Conservation (phyloP, 2,797 vertebrate genomes). For the Pangasius larnaudii region DNA sequence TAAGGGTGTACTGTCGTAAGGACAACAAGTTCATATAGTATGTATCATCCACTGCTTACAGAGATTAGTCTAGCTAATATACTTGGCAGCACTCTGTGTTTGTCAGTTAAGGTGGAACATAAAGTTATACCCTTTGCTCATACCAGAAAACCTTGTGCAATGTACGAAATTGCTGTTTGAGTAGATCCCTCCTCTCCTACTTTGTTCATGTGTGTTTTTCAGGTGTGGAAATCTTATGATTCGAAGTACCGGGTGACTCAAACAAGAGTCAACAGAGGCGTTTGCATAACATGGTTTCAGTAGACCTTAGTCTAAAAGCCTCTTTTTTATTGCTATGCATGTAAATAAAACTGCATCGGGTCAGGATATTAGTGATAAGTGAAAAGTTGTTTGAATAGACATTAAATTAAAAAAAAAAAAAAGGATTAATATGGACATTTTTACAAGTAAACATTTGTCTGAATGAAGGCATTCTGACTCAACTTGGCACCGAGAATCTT, state of each 20-base stretch:
- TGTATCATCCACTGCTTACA: background rate
- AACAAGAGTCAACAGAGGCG: slow-evolving; percentile 74
- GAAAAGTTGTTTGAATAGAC: background rate
- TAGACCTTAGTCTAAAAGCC: slow-evolving; percentile 6
- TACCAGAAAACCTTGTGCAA: slow-evolving; percentile 16
- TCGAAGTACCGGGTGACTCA: slow-evolving; percentile 70
- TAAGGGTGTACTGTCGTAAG: background rate
- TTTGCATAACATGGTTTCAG: slow-evolving; percentile 47
- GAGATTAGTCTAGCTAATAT: slow-evolving; percentile 21
- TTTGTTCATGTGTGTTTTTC: slow-evolving; percentile 52
- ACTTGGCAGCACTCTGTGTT: slow-evolving; percentile 2
- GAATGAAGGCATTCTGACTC: background rate
- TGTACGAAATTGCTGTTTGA: slow-evolving; percentile 17
- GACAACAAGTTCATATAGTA: background rate
- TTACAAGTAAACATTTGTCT: background rate
- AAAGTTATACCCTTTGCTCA: slow-evolving; percentile 17
- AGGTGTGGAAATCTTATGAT: slow-evolving; percentile 58
- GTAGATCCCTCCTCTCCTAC: slow-evolving; percentile 23
- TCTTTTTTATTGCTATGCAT: background rate
- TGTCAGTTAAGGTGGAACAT: slow-evolving; percentile 23
- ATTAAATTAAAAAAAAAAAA: background rate
- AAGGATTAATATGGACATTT: background rate
- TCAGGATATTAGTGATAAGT: background rate
- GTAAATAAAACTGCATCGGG: background rate
- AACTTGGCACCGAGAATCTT: background rate